Percentiles rank a stretch among this genome's conserved stretches.
phyloP scores from a whole-genome alignment of 2,113 vertebrate genomes.

The Rhinopomastus cyanomelas region DNA sequence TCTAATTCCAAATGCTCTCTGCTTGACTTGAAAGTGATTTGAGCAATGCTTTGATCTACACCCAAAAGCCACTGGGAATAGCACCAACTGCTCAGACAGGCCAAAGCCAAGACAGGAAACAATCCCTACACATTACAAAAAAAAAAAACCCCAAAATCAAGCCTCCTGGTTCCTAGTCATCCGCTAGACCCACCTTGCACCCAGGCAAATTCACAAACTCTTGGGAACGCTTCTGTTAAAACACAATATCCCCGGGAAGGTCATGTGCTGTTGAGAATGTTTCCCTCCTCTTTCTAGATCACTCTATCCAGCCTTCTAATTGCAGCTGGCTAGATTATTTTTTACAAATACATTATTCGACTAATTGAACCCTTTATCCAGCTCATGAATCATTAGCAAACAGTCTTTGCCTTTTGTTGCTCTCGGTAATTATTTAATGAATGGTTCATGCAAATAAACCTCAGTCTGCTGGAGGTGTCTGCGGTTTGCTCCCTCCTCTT shows the following conservation, averaged over 20 bases:
- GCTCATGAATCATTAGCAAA: conserved; percentile 66
- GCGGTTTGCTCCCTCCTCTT: not conserved
- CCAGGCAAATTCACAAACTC: not conserved
- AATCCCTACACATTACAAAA: not conserved
- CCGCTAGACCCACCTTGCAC: not conserved
- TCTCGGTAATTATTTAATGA: conserved; percentile 64
- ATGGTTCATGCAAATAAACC: conserved; percentile 61
- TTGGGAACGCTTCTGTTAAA: not conserved
- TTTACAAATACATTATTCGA: conserved; percentile 61
- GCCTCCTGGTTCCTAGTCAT: not conserved
- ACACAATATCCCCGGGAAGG: not conserved
- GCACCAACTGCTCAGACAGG: conserved; percentile 45
- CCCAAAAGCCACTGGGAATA: conserved; percentile 61
- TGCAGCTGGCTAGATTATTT: conserved; percentile 56
- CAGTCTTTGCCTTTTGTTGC: conserved; percentile 54
- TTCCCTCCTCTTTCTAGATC: conserved; percentile 17
- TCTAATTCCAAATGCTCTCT: conserved; percentile 62
- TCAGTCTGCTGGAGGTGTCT: conserved; percentile 25
- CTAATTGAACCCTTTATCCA: conserved; percentile 61
- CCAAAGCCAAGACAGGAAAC: conserved; percentile 34
- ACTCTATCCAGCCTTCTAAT: conserved; percentile 45
- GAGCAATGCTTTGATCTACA: conserved; percentile 65
- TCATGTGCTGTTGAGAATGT: not conserved
- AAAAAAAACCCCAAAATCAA: not conserved
- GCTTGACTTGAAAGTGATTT: conserved; percentile 65